Evolutionary conservation across 2,888 invertebrate species (phyloP).

Genomic region (Metallyticus violacea): DNA sequence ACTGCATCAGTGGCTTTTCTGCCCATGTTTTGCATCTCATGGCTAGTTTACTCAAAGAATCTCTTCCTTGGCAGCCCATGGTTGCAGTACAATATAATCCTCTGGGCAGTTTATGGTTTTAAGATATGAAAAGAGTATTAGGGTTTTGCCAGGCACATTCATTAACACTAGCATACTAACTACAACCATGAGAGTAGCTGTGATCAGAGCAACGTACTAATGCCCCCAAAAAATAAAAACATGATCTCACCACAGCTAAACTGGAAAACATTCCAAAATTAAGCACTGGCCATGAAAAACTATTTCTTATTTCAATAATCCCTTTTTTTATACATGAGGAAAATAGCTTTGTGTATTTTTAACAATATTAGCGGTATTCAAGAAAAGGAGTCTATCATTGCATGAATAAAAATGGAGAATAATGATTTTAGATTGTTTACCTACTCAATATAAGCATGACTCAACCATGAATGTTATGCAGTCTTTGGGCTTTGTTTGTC

Average conservation of each 20-base stretch:
- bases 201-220: no score
- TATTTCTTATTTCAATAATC: neutral
- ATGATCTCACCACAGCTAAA: neutral
- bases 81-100: neutral
- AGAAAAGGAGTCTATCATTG: neutral
- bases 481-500: neutral
- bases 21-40: no score
- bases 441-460: no score
- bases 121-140: no score
- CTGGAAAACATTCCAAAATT: neutral
- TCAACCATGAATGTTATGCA: neutral
- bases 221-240: neutral
- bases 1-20: no score
- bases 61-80: no score
- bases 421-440: neutral
- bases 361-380: no score
- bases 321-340: neutral
- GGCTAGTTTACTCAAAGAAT: neutral
- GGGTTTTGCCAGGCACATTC: neutral
- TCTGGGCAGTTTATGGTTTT: neutral
- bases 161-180: neutral
- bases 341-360: neutral
- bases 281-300: neutral
- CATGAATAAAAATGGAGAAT: neutral
- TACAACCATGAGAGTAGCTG: no score